A percentile compares a stretch with the other conserved stretches of the same genome.
phyloP scores from a whole-genome alignment of 1,140 invertebrate species.

The Magallana gigas region DNA sequence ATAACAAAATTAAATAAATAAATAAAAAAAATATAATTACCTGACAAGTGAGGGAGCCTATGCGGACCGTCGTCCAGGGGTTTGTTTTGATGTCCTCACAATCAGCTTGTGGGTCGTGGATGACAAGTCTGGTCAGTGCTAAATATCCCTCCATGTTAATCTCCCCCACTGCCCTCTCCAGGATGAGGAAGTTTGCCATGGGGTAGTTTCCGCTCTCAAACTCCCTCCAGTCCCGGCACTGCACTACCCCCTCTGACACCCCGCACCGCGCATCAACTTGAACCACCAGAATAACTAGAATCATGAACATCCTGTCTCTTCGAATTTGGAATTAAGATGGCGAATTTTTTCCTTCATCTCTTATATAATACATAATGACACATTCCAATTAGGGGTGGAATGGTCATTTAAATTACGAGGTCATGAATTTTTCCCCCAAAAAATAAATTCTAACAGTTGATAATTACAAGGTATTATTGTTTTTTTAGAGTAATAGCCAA shows the following conservation, averaged over 20 bases:
- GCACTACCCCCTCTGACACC: neutral
- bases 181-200: neutral
- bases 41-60: constrained; percentile 1
- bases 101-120: neutral
- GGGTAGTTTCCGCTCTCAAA: neutral
- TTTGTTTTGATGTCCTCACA: neutral
- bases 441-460: no score
- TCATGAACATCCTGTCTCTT: neutral
- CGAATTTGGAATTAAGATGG: constrained; percentile 15
- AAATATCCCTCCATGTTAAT: neutral
- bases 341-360: constrained; percentile 10
- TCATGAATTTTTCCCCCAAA: no score
- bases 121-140: neutral
- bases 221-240: neutral
- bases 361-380: neutral
- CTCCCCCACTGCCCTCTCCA: neutral
- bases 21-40: neutral
- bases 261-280: neutral
- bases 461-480: no score
- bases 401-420: no score
- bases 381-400: no score
- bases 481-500: no score
- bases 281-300: neutral
- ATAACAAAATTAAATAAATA: constrained; percentile 7
- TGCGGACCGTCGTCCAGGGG: neutral